phyloP scores from a whole-genome alignment of 2,797 vertebrate genomes.

The Rhinichthys osculus region DNA sequence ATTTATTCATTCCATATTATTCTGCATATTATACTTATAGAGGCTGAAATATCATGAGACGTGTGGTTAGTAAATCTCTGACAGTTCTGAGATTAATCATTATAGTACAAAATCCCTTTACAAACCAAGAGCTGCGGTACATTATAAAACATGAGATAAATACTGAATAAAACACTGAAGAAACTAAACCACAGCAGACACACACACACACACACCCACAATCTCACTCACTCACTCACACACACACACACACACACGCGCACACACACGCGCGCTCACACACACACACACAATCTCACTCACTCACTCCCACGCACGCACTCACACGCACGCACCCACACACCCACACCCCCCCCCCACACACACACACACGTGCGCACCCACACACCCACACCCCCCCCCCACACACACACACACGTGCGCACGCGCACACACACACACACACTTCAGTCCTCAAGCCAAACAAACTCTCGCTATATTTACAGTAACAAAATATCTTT shows the following conservation, averaged over 20 bases:
- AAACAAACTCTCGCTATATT: slow-evolving; percentile 74
- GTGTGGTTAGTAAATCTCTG: slow-evolving; percentile 78
- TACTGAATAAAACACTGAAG: slow-evolving; percentile 65
- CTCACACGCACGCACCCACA: background rate
- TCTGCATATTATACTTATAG: slow-evolving; percentile 74
- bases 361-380: background rate
- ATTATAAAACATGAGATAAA: slow-evolving; percentile 61
- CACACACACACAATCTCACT: background rate
- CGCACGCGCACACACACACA: slow-evolving; percentile 55
- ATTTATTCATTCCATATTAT: slow-evolving; percentile 79
- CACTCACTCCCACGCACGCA: background rate
- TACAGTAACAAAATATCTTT: slow-evolving; percentile 97
- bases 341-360: slow-evolving; percentile 42
- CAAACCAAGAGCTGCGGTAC: slow-evolving; percentile 78
- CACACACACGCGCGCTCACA: background rate
- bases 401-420: background rate
- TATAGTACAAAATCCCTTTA: slow-evolving; percentile 86
- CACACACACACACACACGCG: background rate
- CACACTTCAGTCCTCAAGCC: slow-evolving; percentile 78
- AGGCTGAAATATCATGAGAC: slow-evolving; percentile 69
- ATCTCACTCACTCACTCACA: too few relatives aligned
- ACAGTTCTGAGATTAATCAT: slow-evolving; percentile 75
- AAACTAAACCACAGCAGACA: slow-evolving; percentile 35
- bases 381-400: background rate
- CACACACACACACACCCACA: slow-evolving; percentile 18